Evolutionary conservation across 2,797 vertebrate genomes (phyloP).

Genomic region (Lagocephalus sceleratus): DNA sequence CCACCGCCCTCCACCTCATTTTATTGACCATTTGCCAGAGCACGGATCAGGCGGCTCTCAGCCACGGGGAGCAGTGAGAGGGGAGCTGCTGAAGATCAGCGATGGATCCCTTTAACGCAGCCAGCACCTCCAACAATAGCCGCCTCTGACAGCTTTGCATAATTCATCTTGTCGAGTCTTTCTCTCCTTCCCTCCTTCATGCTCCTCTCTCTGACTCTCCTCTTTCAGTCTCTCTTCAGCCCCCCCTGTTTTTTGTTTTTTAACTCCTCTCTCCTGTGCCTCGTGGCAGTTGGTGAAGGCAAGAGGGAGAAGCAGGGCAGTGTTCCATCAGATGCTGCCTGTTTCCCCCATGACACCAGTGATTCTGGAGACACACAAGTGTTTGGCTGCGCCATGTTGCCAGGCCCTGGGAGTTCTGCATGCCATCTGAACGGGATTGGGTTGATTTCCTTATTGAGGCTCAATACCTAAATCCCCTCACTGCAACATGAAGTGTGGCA

Average conservation of each 20-base stretch:
- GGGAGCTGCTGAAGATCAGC: slow-evolving; percentile 67
- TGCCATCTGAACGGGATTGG: slow-evolving; percentile 67
- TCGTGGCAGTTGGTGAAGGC: slow-evolving; percentile 45
- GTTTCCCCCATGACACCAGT: slow-evolving; percentile 66
- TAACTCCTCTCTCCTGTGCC: slow-evolving; percentile 35
- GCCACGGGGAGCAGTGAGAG: slow-evolving; percentile 58
- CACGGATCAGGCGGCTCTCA: slow-evolving; percentile 62
- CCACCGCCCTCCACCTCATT: slow-evolving; percentile 15
- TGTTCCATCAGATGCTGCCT: slow-evolving; percentile 71
- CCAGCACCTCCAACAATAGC: slow-evolving; percentile 80
- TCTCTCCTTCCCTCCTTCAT: slow-evolving; percentile 61
- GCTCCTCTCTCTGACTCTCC: slow-evolving; percentile 49
- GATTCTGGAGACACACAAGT: slow-evolving; percentile 71
- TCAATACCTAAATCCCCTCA: slow-evolving; percentile 36
- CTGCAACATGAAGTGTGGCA: slow-evolving; percentile 33
- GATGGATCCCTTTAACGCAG: slow-evolving; percentile 70
- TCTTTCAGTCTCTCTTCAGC: slow-evolving; percentile 50
- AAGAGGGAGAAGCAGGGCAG: slow-evolving; percentile 62
- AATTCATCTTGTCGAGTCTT: slow-evolving; percentile 83
- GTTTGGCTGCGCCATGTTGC: slow-evolving; percentile 69
- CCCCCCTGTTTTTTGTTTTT: slow-evolving; percentile 13
- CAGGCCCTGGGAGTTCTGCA: slow-evolving; percentile 63
- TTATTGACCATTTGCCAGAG: slow-evolving; percentile 65
- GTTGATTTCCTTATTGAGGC: slow-evolving; percentile 46
- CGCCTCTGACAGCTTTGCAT: slow-evolving; percentile 89